Evolutionary conservation across 2,113 vertebrate genomes (phyloP).

Genomic region (Protobothrops mucrosquamatus): DNA sequence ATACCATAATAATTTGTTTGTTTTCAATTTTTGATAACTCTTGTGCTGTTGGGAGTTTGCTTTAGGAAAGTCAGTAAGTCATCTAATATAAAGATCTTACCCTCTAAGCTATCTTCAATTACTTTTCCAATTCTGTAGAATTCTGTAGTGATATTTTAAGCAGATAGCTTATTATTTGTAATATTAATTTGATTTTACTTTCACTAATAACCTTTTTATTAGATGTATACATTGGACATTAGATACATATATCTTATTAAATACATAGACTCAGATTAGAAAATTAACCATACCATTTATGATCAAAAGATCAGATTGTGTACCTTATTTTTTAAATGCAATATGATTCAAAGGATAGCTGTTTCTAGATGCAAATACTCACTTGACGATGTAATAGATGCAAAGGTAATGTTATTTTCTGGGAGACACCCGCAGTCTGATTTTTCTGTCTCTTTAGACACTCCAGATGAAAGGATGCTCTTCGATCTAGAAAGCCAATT

Average conservation of each 20-base stretch:
- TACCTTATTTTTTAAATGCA: not conserved
- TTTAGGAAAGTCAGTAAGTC: not conserved
- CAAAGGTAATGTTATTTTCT: slow-evolving; percentile 91
- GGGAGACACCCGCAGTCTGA: slow-evolving; percentile 78
- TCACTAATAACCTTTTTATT: not conserved
- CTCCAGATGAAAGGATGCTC: slow-evolving; percentile 96
- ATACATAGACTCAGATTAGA: not conserved
- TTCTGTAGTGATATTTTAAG: not conserved
- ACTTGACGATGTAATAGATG: slow-evolving; percentile 97
- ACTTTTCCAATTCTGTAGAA: not conserved
- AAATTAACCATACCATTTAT: not conserved
- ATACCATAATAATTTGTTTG: not conserved
- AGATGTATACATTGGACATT: not conserved
- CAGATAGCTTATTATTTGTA: not conserved
- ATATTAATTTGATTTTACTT: not conserved
- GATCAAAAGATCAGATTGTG: not conserved
- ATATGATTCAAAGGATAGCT: not conserved
- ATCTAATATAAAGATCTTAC: not conserved
- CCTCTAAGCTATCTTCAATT: not conserved
- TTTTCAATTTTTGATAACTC: not conserved
- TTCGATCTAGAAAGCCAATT: slow-evolving; percentile 76
- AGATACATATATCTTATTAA: not conserved
- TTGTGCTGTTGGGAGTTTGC: not conserved
- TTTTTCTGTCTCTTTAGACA: slow-evolving; percentile 91
- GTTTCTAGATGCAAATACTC: slow-evolving; percentile 20